Evolutionary conservation across 2,888 invertebrate species (phyloP).

Genomic region (Hydrotaea cyrtoneurina): DNA sequence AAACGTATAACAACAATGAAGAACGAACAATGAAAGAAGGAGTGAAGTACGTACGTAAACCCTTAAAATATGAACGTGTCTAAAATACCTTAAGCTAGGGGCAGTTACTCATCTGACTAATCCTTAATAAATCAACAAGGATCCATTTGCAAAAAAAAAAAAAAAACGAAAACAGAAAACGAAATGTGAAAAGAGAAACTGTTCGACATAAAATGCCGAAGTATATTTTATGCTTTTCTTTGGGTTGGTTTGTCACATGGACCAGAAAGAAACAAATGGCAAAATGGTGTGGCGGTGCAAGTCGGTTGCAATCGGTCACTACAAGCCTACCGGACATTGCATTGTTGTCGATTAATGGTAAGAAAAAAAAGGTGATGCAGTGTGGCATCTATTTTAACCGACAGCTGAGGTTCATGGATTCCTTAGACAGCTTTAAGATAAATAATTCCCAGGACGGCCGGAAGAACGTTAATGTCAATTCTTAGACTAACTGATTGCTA

Average conservation of each 20-base stretch:
- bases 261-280: not conserved
- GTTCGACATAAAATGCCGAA: slow-evolving; percentile 58
- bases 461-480: too few species aligned
- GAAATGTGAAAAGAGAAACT: slow-evolving; percentile 21
- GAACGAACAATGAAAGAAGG: not conserved
- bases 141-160: slow-evolving; percentile 37
- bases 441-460: too few species aligned
- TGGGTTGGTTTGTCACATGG: not conserved
- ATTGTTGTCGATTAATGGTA: too few species aligned
- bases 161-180: slow-evolving; percentile 9
- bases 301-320: not conserved
- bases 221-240: slow-evolving; percentile 28
- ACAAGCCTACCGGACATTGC: not conserved
- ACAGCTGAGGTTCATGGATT: too few species aligned
- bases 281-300: not conserved
- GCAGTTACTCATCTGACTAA: slow-evolving; percentile 65
- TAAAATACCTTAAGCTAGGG: slow-evolving; percentile 62
- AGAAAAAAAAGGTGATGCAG: too few species aligned
- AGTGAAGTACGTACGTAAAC: slow-evolving; percentile 37
- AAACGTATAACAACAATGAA: slow-evolving; percentile 25
- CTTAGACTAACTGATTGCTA: too few species aligned
- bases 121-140: slow-evolving; percentile 65
- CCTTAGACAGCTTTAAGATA: too few species aligned
- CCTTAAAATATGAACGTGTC: slow-evolving; percentile 58
- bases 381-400: too few species aligned